Conservation (phyloP, 2,113 vertebrate genomes). For the Takifugu bimaculatus region DNA sequence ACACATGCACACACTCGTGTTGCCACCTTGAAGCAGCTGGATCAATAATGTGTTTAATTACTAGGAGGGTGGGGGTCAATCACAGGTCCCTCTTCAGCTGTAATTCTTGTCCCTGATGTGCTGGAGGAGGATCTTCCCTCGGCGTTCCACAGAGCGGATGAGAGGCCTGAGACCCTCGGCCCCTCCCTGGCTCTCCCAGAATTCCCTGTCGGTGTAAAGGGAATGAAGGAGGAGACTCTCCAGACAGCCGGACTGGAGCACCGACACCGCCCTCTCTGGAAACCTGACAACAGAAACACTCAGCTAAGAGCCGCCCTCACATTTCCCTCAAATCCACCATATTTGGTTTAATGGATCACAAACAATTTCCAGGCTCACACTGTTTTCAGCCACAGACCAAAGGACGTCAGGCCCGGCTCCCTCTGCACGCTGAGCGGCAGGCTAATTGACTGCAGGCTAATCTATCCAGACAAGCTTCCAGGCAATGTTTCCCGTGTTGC, state of each 20-base stretch:
- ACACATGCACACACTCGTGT: too few relatives aligned
- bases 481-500: conserved; percentile 20
- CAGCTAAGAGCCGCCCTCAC: too few relatives aligned
- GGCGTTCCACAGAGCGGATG: conserved; percentile 71
- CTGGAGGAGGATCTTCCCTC: conserved; percentile 76
- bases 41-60: not conserved
- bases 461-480: conserved; percentile 45
- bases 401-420: conserved; percentile 20
- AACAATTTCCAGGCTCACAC: too few relatives aligned
- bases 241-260: conserved; percentile 81
- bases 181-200: conserved; percentile 84
- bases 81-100: conserved; percentile 63
- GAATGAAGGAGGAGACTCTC: conserved; percentile 80
- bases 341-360: too few relatives aligned
- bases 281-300: conserved; percentile 74
- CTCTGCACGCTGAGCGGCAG: conserved; percentile 21
- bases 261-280: conserved; percentile 73
- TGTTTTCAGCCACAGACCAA: too few relatives aligned
- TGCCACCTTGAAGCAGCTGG: too few relatives aligned
- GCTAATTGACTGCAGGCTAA: conserved; percentile 41
- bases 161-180: conserved; percentile 66
- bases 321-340: too few relatives aligned
- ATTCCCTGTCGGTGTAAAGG: conserved; percentile 76
- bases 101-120: conserved; percentile 77
- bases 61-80: conserved; percentile 4